Percentiles rank a stretch among this genome's conserved stretches.
These are phyloP conservation scores for Menidia menidia DNA, from an alignment of 2,797 vertebrate genomes.

Conservation along the genomic window DNA sequence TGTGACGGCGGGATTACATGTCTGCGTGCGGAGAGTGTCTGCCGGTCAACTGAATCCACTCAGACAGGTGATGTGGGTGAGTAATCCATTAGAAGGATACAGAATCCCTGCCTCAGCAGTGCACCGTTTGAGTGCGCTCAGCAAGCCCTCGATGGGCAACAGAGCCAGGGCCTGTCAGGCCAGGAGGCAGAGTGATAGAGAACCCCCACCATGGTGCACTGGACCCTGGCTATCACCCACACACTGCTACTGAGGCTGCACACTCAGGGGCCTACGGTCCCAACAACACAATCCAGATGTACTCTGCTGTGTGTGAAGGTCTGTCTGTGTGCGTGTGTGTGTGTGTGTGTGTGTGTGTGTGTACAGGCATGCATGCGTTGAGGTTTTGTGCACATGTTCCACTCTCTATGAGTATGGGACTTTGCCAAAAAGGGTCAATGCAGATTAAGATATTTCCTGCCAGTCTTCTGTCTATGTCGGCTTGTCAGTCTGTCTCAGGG, in stretches of 20 bases:
- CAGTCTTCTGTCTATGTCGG: conserved; percentile 55
- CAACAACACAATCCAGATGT: conserved; percentile 85
- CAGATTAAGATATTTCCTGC: conserved; percentile 83
- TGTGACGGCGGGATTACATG: conserved; percentile 16
- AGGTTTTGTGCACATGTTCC: conserved; percentile 45
- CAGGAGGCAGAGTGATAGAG: conserved; percentile 84
- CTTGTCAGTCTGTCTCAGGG: conserved; percentile 70
- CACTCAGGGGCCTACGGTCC: conserved; percentile 73
- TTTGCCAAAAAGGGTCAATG: conserved; percentile 70
- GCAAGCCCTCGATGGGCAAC: conserved; percentile 78
- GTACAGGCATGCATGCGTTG: conserved; percentile 50
- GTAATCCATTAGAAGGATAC: conserved; percentile 85
- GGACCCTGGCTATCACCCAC: conserved; percentile 81
- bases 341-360: conserved; percentile 38
- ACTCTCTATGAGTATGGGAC: conserved; percentile 64
- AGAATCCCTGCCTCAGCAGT: conserved; percentile 81
- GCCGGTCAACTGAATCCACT: conserved; percentile 81
- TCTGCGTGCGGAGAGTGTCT: conserved; percentile 52
- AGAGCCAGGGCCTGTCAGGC: conserved; percentile 83
- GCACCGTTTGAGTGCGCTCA: conserved; percentile 76
- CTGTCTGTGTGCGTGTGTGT: not conserved
- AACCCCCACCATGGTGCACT: conserved; percentile 82
- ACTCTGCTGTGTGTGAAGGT: conserved; percentile 31
- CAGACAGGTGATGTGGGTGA: conserved; percentile 84
- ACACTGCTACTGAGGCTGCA: conserved; percentile 73